Base-by-base conservation (phyloP, 92 coral and sea anemone genomes). In the Phenganax stokvisi region DNA sequence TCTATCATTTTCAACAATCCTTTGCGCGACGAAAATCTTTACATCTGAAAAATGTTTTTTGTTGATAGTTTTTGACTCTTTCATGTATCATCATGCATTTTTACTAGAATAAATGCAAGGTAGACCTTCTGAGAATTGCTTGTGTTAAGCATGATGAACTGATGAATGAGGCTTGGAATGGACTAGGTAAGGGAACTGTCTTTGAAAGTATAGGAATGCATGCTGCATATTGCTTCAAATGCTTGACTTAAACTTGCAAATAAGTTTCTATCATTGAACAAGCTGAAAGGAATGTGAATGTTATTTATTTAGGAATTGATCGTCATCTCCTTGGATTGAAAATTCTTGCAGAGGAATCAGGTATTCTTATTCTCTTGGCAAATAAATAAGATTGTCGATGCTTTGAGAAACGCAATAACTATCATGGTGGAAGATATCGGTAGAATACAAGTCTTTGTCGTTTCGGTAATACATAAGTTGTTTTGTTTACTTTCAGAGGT, bases 241-340 rank as follows among this genome's bases (percentile, higher is more conserved):
- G n/a, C 74, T 29, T 65, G 6, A 17, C 25, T 65, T 65, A 17
- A 65, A 6, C 2, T 59, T 59, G 65, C 3, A 59, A 37, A 37
- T 37, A 37, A 2, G 47, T 37, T 37, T 37, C 5, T 37, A 37
- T 20, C 47, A 37, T 37, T 37, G 47, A 37, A 37, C 47, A 37
- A 37, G 2, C 47, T 2, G 47, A 37, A 37, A 37, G 47, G 47
- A 37, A 37, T 37, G 47, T 37, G 47, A 37, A 37, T 1, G 2
- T 37, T 37, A 37, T 37, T 37, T 57, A 10, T 77, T 9, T 69
- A 93, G 98, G 94, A 29, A 86, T 92, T 71, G 98, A 94, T 80
- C 93, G 98, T 20, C 98, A 94, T 72, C 77, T 93, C 29, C 74
- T 94, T 54, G 98, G 97, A 30, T 81, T 91, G 52, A 85, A 85